Percentiles rank a stretch among this genome's conserved stretches.
Evolutionary conservation across 2,888 invertebrate species (phyloP).

Genomic region (Acleris laterana): DNA sequence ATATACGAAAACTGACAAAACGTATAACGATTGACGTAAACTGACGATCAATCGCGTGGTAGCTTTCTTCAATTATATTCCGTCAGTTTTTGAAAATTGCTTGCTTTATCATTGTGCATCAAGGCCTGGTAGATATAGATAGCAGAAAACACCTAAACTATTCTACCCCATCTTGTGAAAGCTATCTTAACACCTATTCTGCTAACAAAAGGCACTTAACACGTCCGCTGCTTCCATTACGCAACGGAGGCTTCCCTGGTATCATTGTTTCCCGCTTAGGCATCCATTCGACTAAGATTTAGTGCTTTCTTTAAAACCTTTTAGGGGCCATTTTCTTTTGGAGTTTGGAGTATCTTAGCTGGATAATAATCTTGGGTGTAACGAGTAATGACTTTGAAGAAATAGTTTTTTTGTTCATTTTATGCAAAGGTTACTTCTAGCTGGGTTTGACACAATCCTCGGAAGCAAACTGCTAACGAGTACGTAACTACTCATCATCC

Average conservation of each 20-base stretch:
- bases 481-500: too few relatives aligned
- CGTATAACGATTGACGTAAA: too few relatives aligned
- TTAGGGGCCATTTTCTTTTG: constrained; percentile 21
- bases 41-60: too few relatives aligned
- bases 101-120: background rate
- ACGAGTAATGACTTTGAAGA: background rate
- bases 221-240: constrained; percentile 32
- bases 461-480: too few relatives aligned
- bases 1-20: too few relatives aligned
- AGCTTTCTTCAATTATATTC: too few relatives aligned
- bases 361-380: background rate
- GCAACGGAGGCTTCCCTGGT: constrained; percentile 11
- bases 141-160: background rate
- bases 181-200: constrained; percentile 32
- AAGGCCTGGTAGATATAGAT: background rate
- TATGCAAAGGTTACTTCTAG: too few relatives aligned
- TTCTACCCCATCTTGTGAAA: constrained; percentile 12
- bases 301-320: constrained; percentile 34
- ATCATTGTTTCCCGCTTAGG: constrained; percentile 34
- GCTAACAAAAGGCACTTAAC: constrained; percentile 34
- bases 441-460: too few relatives aligned
- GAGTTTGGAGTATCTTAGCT: constrained; percentile 3
- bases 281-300: constrained; percentile 35
- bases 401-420: too few relatives aligned
- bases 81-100: background rate